Evolutionary conservation across 2,888 invertebrate genomes (phyloP).

Genomic region (Augiades crinisus): DNA sequence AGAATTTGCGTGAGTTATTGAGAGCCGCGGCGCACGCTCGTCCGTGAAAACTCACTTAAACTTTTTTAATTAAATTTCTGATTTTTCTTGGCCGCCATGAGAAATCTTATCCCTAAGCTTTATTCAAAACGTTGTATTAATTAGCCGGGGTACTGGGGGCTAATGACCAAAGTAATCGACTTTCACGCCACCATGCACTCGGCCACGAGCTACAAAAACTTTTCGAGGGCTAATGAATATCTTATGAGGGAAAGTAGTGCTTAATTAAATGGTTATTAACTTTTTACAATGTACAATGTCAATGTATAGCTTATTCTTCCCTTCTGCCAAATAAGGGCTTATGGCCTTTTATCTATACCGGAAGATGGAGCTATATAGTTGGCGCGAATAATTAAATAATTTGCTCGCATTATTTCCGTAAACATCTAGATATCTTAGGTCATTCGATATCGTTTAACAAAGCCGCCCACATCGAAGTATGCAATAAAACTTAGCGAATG

Average conservation of each 20-base stretch:
- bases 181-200: slow-evolving; percentile 54
- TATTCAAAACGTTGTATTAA: slow-evolving; percentile 77
- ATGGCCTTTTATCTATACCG: no score
- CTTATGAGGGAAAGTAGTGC: slow-evolving; percentile 33
- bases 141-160: slow-evolving; percentile 63
- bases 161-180: slow-evolving; percentile 66
- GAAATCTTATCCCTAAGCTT: slow-evolving; percentile 64
- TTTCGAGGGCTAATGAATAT: slow-evolving; percentile 22
- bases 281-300: not conserved
- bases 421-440: no score
- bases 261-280: slow-evolving; percentile 9
- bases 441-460: no score
- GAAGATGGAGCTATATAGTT: no score
- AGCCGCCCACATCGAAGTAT: no score
- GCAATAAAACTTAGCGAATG: no score
- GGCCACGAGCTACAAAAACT: slow-evolving; percentile 25
- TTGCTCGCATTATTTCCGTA: no score
- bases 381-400: no score
- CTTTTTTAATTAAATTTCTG: slow-evolving; percentile 80
- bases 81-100: slow-evolving; percentile 62
- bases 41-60: slow-evolving; percentile 79
- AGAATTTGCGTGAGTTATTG: slow-evolving; percentile 70
- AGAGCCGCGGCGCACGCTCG: slow-evolving; percentile 59
- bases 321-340: no score
- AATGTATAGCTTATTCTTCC: no score